phyloP scores from a whole-genome alignment of 2,113 vertebrate species.

The Rafetus swinhoei region DNA sequence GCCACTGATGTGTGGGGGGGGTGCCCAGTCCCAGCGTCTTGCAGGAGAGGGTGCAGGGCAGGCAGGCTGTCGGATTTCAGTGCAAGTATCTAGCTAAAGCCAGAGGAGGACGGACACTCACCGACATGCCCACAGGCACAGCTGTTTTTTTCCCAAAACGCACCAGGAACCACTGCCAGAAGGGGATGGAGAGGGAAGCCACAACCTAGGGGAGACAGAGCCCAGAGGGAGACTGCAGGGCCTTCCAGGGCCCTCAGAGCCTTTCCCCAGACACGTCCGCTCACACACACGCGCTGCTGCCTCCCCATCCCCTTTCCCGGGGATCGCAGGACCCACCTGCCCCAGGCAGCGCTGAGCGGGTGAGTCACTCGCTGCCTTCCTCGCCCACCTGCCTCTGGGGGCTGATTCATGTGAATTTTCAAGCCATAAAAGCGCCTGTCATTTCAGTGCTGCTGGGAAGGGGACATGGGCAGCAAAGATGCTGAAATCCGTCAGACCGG shows the following conservation, averaged over 20 bases:
- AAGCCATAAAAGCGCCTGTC: too few relatives aligned
- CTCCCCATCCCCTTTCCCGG: too few relatives aligned
- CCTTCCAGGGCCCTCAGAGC: background rate
- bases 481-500: rapidly evolving
- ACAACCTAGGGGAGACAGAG: constrained; percentile 62
- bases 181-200: constrained; percentile 75
- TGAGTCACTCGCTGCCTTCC: too few relatives aligned
- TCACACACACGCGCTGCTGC: too few relatives aligned
- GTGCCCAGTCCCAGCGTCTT: background rate
- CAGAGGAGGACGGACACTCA: constrained; percentile 37
- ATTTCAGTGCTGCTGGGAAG: too few relatives aligned
- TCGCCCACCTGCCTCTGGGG: too few relatives aligned
- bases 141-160: constrained; percentile 80
- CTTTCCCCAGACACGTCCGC: background rate
- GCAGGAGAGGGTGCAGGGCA: background rate
- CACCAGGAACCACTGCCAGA: constrained; percentile 80
- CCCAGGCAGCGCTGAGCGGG: too few relatives aligned
- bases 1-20: too few relatives aligned
- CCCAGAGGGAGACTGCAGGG: background rate
- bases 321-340: too few relatives aligned
- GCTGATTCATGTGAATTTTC: too few relatives aligned
- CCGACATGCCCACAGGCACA: constrained; percentile 74
- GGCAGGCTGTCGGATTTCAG: background rate
- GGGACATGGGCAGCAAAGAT: background rate
- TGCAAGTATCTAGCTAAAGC: background rate